Evolutionary conservation across 2,113 vertebrate species (phyloP), one percentile per base, ranked within the genome.

Genomic region (Menidia beryllina): DNA sequence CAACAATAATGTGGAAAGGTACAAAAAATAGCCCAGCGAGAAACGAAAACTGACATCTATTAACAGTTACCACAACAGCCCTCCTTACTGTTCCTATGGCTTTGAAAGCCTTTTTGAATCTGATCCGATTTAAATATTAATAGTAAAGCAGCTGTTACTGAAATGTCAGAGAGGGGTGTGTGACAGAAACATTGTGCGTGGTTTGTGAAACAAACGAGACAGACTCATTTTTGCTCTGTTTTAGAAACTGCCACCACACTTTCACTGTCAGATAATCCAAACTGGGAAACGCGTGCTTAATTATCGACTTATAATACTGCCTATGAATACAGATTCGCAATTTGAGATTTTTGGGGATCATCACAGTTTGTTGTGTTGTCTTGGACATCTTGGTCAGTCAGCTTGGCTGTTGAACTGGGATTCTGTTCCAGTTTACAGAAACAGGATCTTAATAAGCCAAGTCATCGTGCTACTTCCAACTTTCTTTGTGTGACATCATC

Each of bases 61-160:
- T 81, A 57, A 58, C 43, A 78, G 76, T 72, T 50, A 60, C 43
- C 52, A 10, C 57, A 53, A 68, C 54, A 49, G 64, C 24, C 36
- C 53, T 68, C 24, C 36, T 56, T 61, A 27, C 53, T 66, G 34
- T 58, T 19, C 71, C 65, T 66, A 67, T 47, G 6, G 60, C 69
- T 77, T 13, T 38, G 39, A 69, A 74, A 66, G 72, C 79, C 52
- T 56, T 52, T 45, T 61, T 55, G 55, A 60, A 52, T 48, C 24
- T 52, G 41, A n/a, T 24, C 52, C 26, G 24, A 13, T 71, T 70
- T 65, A 49, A 51, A 72, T 58, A 64, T 43, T 39, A 49, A 55
- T 43, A 15, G 50, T 55, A 58, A 69, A 70, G 63, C n/a, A 61
- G 15, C 12, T 30, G 7, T 24, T 30, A 24, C 24, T 13, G n/a